phyloP scores from a whole-genome alignment of 2,113 vertebrate species.

The Xyrauchen texanus region DNA sequence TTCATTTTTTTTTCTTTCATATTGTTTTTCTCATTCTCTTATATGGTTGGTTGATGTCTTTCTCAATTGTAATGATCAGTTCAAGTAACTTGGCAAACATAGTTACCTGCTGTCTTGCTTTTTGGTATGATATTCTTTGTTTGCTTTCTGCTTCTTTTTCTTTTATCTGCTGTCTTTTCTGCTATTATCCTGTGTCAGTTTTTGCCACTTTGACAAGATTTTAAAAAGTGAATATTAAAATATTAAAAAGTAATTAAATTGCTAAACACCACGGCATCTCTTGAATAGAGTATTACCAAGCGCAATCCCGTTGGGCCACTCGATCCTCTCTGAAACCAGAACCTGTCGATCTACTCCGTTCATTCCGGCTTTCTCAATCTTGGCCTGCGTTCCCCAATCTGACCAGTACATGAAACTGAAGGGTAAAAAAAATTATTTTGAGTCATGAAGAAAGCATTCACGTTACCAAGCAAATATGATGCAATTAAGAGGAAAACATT shows the following conservation, averaged over 20 bases:
- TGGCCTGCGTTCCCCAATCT: conserved; percentile 93
- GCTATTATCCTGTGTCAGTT: not conserved
- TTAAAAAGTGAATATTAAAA: not conserved
- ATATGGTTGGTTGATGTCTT: conserved; percentile 7
- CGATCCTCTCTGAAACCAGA: conserved; percentile 89
- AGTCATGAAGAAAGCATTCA: not conserved
- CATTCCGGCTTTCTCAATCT: conserved; percentile 95
- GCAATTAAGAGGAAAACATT: no score
- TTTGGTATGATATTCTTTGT: conserved; percentile 12
- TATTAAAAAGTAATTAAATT: not conserved
- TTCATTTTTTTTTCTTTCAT: conserved; percentile 17
- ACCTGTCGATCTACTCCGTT: conserved; percentile 87
- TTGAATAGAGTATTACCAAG: conserved; percentile 79
- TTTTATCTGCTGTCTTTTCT: not conserved
- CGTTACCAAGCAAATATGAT: no score
- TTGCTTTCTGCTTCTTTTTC: not conserved
- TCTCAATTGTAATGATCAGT: not conserved
- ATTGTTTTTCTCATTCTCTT: not conserved
- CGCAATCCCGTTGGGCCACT: conserved; percentile 97
- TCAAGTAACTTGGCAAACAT: not conserved
- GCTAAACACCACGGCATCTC: not conserved
- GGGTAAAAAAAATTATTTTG: not conserved
- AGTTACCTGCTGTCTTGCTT: conserved; percentile 2
- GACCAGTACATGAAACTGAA: conserved; percentile 98
- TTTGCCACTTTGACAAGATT: not conserved